Percentiles rank a stretch among this genome's conserved stretches.
Conservation (phyloP, 2,888 invertebrate species). For the Erannis defoliaria region DNA sequence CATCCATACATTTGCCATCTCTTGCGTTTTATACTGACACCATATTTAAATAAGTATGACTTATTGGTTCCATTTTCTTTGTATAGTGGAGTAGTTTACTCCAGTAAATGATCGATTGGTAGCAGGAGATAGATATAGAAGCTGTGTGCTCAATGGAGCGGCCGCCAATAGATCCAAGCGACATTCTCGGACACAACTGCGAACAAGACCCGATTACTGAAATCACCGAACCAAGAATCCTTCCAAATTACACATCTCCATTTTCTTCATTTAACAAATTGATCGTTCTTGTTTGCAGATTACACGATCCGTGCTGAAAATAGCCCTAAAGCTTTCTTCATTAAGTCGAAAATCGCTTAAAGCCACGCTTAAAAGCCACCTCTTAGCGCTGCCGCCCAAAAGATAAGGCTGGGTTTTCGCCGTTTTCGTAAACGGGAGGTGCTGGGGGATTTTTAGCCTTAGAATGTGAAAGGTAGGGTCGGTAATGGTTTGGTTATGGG, state of each 20-base stretch:
- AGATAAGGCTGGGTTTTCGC: constrained; percentile 79
- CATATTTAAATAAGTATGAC: too few relatives aligned
- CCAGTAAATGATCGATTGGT: not conserved
- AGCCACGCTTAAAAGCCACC: constrained; percentile 48
- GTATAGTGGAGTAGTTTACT: too few relatives aligned
- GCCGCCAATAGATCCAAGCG: constrained; percentile 21
- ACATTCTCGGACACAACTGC: constrained; percentile 61
- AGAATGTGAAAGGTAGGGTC: constrained; percentile 66
- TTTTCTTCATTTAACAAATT: constrained; percentile 86
- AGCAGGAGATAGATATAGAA: not conserved
- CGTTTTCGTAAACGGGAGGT: constrained; percentile 64
- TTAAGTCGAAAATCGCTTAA: constrained; percentile 64
- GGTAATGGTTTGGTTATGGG: constrained; percentile 64
- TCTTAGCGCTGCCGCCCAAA: constrained; percentile 76
- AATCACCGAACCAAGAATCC: constrained; percentile 67
- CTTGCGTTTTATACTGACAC: too few relatives aligned
- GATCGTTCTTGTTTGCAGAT: constrained; percentile 70
- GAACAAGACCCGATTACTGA: constrained; percentile 62
- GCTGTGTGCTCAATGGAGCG: not conserved
- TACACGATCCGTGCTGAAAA: constrained; percentile 45
- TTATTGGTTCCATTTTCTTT: too few relatives aligned
- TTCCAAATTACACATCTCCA: constrained; percentile 79
- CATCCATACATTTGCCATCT: too few relatives aligned
- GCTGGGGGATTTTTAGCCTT: constrained; percentile 75
- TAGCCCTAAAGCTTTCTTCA: constrained; percentile 50